Base-by-base conservation (phyloP, 1,140 invertebrate species). In the Aphelinus atriplicis region DNA sequence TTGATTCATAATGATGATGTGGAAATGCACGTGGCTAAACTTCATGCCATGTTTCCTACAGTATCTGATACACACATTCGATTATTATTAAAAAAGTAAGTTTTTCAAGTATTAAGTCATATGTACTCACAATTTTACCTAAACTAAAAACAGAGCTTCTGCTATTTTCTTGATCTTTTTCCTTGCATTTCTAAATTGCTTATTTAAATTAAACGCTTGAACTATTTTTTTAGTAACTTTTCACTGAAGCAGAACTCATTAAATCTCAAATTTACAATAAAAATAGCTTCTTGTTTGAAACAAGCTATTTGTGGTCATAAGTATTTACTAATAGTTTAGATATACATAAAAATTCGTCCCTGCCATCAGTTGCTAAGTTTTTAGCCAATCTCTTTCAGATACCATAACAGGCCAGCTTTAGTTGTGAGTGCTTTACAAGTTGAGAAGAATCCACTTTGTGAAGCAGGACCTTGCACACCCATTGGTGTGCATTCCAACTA, bases 341-440 rank as follows among this genome's bases (percentile, higher is more conserved):
- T 26, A 26, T 26, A 26, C 26, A 26, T 26, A 26, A 53, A 53
- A 53, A 6, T 53, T 53, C 50, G 72, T 71, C 9, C 60, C 42
- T 64, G 60, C n/a, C 9, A 45, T 56, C 3, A 45, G 45, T 80
- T 79, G 80, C 78, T 86, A 87, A 88, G 84, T 80, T 83, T 73
- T 77, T 69, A 87, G 85, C 84, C 76, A 77, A 86, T 86, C 73
- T 86, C 81, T 87, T 87, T 70, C 83, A 95, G 95, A 89, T 96
- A 96, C 88, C 95, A 97, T 88, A 96, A 96, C 87, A 92, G 96
- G 76, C 95, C 96, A 89, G 95, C 95, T 77, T 93, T 97, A 80
- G 96, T 97, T 51, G 94, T 97, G 86, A 96, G 95, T 86, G 95
- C 96, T 48, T 90, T 97, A 65, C 95, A 97, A 90, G 95, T 97